Evolutionary conservation across 2,113 vertebrate species (phyloP).

Genomic region (Heteronetta atricapilla): DNA sequence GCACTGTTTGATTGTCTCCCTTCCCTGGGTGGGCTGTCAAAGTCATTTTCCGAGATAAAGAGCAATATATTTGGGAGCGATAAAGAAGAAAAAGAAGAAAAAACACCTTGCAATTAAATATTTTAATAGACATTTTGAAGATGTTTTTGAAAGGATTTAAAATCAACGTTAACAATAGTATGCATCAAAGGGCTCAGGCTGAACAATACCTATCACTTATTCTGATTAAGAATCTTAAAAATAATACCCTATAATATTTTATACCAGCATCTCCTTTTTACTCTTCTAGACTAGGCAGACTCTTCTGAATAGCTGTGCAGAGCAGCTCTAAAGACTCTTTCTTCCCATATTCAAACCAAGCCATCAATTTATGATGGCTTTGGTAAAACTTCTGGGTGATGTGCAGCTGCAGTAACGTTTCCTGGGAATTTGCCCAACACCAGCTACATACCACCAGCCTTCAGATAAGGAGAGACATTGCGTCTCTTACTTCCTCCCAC

Average conservation of each 20-base stretch:
- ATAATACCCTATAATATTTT: not conserved
- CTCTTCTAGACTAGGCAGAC: not conserved
- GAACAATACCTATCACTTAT: slow-evolving; percentile 16
- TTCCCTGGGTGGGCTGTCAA: not conserved
- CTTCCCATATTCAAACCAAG: rapidly evolving
- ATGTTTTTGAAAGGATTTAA: slow-evolving; percentile 10
- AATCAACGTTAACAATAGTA: not conserved
- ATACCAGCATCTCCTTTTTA: not conserved
- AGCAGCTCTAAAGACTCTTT: not conserved
- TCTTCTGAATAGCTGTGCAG: not conserved
- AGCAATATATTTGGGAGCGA: not conserved
- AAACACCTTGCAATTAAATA: slow-evolving; percentile 55
- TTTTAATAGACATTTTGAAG: slow-evolving; percentile 32
- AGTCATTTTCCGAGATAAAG: not conserved
- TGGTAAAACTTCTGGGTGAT: rapidly evolving
- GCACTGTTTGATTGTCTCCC: not conserved
- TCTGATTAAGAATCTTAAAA: not conserved
- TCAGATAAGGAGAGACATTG: rapidly evolving
- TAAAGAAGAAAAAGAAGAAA: not conserved
- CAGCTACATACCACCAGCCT: not conserved
- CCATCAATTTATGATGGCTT: rapidly evolving
- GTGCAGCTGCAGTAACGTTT: rapidly evolving
- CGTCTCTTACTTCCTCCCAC: not conserved
- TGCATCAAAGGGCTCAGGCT: not conserved
- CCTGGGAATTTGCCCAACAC: rapidly evolving